Evolutionary conservation across 37 sponge, comb jelly and placozoan genomes (phyloP), one percentile per base, ranked within the genome.

Genomic region (Axinella damicornis): DNA sequence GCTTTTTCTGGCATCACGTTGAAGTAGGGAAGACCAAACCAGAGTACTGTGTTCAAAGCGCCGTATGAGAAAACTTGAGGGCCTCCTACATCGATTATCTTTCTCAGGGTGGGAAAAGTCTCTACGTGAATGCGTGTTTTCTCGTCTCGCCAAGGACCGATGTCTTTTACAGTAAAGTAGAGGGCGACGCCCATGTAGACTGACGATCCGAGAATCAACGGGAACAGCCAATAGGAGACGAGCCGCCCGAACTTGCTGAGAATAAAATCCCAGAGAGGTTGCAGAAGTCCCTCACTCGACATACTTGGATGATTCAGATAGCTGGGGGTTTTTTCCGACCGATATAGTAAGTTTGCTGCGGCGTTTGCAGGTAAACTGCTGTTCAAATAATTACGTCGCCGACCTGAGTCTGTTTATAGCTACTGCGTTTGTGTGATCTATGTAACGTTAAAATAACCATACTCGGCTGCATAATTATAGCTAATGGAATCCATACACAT

Each of bases 151-250:
- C 21, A 76, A 5, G 77, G 77, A 30, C 77, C 77, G 57, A 76
- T 35, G 36, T 76, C 77, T 76, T 60, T 60, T 14, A 57, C 16
- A 24, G 38, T 60, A 38, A 76, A 76, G 61, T 76, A 76, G n/a
- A 30, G 17, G 5, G 59, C 59, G 13, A 28, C 61, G 2, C 18
- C 22, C 14, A 30, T 17, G 61, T 76, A 76, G 61, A 22, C 62
- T 19, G 28, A 6, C 4, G 20, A 57, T 24, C 38, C 38, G 35
- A 76, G 22, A 20, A 76, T 2, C 20, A 36, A 19, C 13, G 77
- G 77, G 34, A 76, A 76, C 34, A 76, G 38, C 77, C 77, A 76
- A n/a, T 25, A 31, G 22, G 77, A 76, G 20, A 76, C 62, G 21
- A 57, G 2, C 2, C 32, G 5, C 24, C 77, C 77, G 2, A 5